A percentile compares a stretch with the other conserved stretches of the same genome.
Evolutionary conservation across 2,888 invertebrate genomes (phyloP).

Genomic region (Amphimallon solstitiale): DNA sequence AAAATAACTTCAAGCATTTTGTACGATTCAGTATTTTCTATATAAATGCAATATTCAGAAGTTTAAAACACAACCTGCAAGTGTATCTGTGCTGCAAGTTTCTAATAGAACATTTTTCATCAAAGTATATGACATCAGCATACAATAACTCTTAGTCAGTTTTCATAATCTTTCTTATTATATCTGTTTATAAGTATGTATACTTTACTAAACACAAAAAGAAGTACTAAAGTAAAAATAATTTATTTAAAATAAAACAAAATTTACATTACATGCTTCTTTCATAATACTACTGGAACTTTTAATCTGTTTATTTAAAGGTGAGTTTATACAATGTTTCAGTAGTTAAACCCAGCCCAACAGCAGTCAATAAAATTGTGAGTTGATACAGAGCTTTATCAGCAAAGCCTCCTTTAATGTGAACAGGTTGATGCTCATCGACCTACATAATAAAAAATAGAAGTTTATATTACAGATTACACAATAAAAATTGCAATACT

Average conservation of each 20-base stretch:
- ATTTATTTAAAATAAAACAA: constrained; percentile 32
- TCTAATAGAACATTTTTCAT: no score
- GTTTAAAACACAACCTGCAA: no score
- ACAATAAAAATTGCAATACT: background rate
- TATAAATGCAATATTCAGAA: no score
- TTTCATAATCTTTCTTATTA: no score
- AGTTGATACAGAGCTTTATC: constrained; percentile 36
- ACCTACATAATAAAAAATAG: constrained; percentile 29
- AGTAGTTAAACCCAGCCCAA: constrained; percentile 32
- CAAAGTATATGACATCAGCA: no score
- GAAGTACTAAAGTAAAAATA: constrained; percentile 24
- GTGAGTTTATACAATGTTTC: constrained; percentile 28
- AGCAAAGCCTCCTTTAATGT: constrained; percentile 35
- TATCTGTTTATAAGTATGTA: no score
- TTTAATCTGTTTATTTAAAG: constrained; percentile 28
- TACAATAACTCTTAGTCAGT: no score
- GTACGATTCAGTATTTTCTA: no score
- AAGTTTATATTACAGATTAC: background rate
- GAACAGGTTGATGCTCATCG: constrained; percentile 35
- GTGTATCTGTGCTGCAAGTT: no score
- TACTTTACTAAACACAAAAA: no score
- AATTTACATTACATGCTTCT: constrained; percentile 29
- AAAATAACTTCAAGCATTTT: no score
- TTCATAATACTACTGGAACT: constrained; percentile 32
- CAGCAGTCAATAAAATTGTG: constrained; percentile 18